Conservation (phyloP, 2,888 invertebrate genomes). For the Melieria crassipennis region DNA sequence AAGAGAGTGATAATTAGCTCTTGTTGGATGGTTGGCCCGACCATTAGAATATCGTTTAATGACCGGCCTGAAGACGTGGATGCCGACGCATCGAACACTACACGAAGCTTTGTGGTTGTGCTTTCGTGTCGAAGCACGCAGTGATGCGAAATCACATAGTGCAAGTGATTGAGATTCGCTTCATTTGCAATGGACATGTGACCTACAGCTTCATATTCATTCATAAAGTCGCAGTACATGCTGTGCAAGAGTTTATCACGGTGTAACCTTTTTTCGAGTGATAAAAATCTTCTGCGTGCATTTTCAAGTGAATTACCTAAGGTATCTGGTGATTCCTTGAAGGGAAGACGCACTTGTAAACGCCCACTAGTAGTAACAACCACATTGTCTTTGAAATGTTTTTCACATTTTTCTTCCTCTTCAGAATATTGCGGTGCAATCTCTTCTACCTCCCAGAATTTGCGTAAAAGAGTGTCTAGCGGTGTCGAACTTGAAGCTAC, state of each 20-base stretch:
- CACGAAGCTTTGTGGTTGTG: constrained; percentile 31
- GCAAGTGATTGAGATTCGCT: not conserved
- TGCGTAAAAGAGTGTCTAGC: constrained; percentile 1
- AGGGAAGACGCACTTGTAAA: constrained; percentile 29
- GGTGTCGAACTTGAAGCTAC: not conserved
- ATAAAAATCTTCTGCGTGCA: constrained; percentile 18
- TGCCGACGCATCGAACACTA: constrained; percentile 36
- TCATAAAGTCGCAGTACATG: constrained; percentile 27
- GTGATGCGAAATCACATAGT: constrained; percentile 34
- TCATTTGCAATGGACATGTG: constrained; percentile 17
- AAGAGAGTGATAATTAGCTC: constrained; percentile 30
- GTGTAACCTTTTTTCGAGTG: constrained; percentile 16
- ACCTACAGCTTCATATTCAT: constrained; percentile 25
- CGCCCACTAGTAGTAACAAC: constrained; percentile 9
- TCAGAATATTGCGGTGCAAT: not conserved
- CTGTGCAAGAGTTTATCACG: constrained; percentile 4
- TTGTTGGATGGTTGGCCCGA: constrained; percentile 35
- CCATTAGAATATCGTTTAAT: constrained; percentile 34
- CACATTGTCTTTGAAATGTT: constrained; percentile 22
- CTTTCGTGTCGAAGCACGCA: constrained; percentile 33
- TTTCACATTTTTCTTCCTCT: constrained; percentile 31
- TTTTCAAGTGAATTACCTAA: constrained; percentile 26
- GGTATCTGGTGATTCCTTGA: constrained; percentile 19
- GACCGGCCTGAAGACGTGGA: constrained; percentile 4
- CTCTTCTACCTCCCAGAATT: constrained; percentile 33